Conservation (phyloP, 2,113 vertebrate species). For the Psittacus erithacus region DNA sequence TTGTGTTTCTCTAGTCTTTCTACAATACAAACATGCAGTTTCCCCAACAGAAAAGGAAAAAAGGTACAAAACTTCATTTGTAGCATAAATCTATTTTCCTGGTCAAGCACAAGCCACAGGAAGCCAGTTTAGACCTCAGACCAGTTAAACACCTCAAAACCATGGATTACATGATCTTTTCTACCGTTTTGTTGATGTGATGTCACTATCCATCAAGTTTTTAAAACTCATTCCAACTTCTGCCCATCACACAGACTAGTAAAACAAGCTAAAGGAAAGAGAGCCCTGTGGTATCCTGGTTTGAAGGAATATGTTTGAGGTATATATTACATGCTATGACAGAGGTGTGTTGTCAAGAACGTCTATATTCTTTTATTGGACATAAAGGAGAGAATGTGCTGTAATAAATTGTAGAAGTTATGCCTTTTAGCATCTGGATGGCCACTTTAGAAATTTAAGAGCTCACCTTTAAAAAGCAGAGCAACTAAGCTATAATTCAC, state of each 20-base stretch:
- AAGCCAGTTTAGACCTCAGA: not conserved
- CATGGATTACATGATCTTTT: not conserved
- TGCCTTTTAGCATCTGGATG: not conserved
- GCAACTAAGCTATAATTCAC: conserved; percentile 2
- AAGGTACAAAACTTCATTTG: not conserved
- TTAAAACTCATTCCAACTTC: not conserved
- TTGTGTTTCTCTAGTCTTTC: not conserved
- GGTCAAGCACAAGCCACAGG: not conserved
- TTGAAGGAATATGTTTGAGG: not conserved
- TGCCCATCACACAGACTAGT: not conserved
- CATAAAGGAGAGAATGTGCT: conserved; percentile 19
- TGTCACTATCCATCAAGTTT: not conserved
- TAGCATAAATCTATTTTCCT: not conserved
- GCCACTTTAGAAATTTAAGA: conserved; percentile 19
- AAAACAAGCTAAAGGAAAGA: not conserved
- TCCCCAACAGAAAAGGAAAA: not conserved
- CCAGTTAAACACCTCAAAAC: not conserved
- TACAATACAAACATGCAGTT: not conserved
- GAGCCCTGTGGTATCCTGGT: not conserved
- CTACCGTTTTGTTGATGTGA: not conserved
- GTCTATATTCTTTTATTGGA: not conserved
- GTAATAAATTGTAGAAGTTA: conserved; percentile 32
- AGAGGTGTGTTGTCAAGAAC: not conserved
- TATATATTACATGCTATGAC: not conserved
- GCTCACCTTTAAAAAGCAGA: not conserved